These are phyloP conservation scores for Tauraco erythrolophus DNA, from an alignment of 2,113 vertebrate genomes.

Conservation along the genomic window DNA sequence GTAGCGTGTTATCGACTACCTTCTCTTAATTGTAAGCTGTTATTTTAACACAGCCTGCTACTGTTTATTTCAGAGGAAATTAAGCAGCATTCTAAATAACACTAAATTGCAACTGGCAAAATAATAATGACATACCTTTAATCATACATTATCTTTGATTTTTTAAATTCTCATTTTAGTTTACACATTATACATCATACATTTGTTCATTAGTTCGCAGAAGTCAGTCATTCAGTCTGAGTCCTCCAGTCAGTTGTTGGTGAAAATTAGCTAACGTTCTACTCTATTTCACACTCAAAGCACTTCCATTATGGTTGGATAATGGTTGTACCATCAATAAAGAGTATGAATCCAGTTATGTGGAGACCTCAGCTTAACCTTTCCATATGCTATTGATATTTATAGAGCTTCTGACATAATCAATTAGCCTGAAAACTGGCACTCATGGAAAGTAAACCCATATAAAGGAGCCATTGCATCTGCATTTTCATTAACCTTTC, in stretches of 20 bases:
- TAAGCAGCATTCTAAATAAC: neutral
- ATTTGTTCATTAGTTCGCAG: neutral
- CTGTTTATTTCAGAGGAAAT: neutral
- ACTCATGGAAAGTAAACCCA: conserved; percentile 58
- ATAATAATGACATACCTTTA: neutral
- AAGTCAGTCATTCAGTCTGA: neutral
- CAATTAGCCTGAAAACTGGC: conserved; percentile 67
- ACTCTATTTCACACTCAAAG: conserved; percentile 70
- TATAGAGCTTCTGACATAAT: conserved; percentile 77
- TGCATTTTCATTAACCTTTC: conserved; percentile 65
- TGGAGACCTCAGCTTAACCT: conserved; percentile 61
- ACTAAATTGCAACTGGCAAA: neutral
- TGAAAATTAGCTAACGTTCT: conserved; percentile 64
- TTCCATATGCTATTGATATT: conserved; percentile 77
- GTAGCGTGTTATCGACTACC: neutral
- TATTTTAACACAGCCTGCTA: neutral
- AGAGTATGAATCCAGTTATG: conserved; percentile 57
- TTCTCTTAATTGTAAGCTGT: neutral
- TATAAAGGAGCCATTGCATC: conserved; percentile 43
- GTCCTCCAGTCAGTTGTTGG: neutral
- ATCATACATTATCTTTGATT: neutral
- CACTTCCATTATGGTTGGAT: conserved; percentile 72
- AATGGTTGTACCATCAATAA: conserved; percentile 72
- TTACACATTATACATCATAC: neutral
- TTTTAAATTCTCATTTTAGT: neutral